Base-by-base conservation (phyloP, 2,797 vertebrate genomes). In the Atherinosoma microstoma region DNA sequence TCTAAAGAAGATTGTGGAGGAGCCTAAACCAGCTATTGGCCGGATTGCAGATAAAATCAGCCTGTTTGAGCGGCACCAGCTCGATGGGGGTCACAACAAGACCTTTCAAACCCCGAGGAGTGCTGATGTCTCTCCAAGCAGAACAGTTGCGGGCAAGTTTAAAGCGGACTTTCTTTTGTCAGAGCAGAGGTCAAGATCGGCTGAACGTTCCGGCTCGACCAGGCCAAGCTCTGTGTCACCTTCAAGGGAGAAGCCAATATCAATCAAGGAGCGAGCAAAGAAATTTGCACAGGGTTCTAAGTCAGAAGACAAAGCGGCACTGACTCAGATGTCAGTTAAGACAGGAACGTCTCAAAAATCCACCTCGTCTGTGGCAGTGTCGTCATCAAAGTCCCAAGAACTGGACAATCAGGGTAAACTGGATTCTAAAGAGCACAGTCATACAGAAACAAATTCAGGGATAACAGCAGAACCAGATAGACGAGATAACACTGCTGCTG, bases 11-110 rank as follows among this genome's bases (percentile, higher is more conserved):
- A 49, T 24, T 0, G 70, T 65, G 0, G 69, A 88, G 18, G 81
- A 83, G 54, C 20, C 69, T 1, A 92, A 92, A 32, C 63, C 79
- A 8, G 58, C 3, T 2, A 0, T 10, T 75, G 93, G 94, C 71
- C 94, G 94, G 78, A 96, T 97, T 24, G 93, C 95, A 20, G 97
- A 95, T 91, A 98, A 93, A 91, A 97, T 98, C 89, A 96, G 90
- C 80, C 88, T 97, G 77, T 99, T 98, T 92, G 97, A 98, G 91
- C 93, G 0, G 38, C 69, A 15, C 32, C 42, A 93, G 78, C 83
- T 83, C 0, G 80, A 58, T 0, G 53, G 22, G 2, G 22, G 15
- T 22, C n/a, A 27, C 71, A 91, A 92, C 35, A 91, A 79, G 71
- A 93, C 94, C 53, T 47, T 85, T 59, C 84, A 85, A 67, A 77